Evolutionary conservation across 2,888 invertebrate species (phyloP), one percentile per base, ranked within the genome.

Genomic region (Pyralis farinalis): DNA sequence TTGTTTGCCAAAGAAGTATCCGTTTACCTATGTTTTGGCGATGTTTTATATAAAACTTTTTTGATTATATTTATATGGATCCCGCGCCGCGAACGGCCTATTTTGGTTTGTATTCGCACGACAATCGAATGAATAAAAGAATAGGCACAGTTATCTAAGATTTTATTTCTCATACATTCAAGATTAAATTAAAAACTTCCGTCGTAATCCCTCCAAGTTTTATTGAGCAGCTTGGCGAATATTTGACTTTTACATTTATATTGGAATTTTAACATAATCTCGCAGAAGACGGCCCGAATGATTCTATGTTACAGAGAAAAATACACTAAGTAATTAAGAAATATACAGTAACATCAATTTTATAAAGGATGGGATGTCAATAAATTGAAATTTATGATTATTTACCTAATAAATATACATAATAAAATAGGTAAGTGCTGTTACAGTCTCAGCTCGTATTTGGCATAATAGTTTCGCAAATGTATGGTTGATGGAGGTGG

Each of bases 181-280:
- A 55, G 56, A 72, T 68, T 58, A 62, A 71, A 74, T 73, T 69
- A 72, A 68, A 75, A 77, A 63, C 54, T 65, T 65, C 41, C 50
- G 44, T 56, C 58, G 55, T 61, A 58, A 67, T 59, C 60, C 48
- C 41, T 38, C 51, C 60, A 72, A 77, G 67, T 79, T 78, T 65
- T 71, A 73, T 73, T 67, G 53, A 62, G 58, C 51, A 53, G 55
- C 59, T 51, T 50, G 45, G 49, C 47, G 58, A 66, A 53, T 59
- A 59, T 65, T 61, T 58, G 55, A 61, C 64, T 68, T 72, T 71
- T 64, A 68, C 74, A 75, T 76, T 77, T 77, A 71, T 71, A 74
- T 71, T 73, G 71, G 59, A 63, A 63, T 67, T 72, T 78, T 75
- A 62, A 63, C 75, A 75, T 78, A 76, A 77, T 71, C 71, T 55